phyloP scores from a whole-genome alignment of 2,888 invertebrate genomes.

The Microctonus brassicae region DNA sequence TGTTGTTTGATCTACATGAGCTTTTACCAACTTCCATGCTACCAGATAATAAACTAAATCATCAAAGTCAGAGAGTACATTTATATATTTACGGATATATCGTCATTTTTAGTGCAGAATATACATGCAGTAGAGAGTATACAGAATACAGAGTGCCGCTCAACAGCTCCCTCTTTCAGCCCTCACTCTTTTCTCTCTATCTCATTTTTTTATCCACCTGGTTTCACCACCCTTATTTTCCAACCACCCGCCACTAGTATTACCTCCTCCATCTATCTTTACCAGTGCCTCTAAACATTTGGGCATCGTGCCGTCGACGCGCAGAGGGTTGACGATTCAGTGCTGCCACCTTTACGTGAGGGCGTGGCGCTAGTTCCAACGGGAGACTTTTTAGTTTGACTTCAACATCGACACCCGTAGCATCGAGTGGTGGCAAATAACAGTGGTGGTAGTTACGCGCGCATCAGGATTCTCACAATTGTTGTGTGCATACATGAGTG shows the following conservation, averaged over 20 bases:
- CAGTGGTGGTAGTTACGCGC: slow-evolving; percentile 29
- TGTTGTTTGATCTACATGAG: neutral
- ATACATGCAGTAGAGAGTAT: neutral
- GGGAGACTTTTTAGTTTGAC: slow-evolving; percentile 55
- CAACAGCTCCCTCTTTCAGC: neutral
- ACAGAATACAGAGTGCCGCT: slow-evolving; percentile 5
- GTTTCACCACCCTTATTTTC: neutral
- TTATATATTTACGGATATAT: neutral
- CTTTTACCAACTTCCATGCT: neutral
- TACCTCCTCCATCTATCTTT: neutral
- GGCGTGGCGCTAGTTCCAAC: slow-evolving; percentile 63
- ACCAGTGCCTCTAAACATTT: neutral
- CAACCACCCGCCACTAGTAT: neutral
- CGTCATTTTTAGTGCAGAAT: neutral
- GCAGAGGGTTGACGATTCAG: slow-evolving; percentile 25
- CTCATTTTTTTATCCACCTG: neutral
- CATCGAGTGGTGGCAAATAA: slow-evolving; percentile 41
- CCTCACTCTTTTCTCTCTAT: no score
- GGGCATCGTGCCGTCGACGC: neutral
- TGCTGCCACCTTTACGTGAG: slow-evolving; percentile 59
- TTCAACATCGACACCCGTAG: slow-evolving; percentile 59
- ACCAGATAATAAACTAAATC: slow-evolving; percentile 12
- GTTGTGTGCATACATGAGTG: slow-evolving; percentile 29
- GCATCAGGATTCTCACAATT: slow-evolving; percentile 21
- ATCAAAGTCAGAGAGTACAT: neutral